Base-by-base conservation (phyloP, 30 jellyfish, hydroid and myxozoan species). In the Chrysaora quinquecirrha region DNA sequence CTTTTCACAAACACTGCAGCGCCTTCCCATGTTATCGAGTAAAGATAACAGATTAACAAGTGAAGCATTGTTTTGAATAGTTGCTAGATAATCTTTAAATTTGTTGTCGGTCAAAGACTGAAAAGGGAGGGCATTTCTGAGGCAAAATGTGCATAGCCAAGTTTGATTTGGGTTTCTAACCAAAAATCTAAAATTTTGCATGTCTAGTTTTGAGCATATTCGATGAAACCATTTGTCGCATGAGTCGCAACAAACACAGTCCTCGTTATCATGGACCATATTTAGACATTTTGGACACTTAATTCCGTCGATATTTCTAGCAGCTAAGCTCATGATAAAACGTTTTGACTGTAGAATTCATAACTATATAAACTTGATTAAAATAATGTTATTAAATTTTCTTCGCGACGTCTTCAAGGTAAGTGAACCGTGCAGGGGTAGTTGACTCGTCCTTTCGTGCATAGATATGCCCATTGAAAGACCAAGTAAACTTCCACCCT, bases 81-180 rank as follows among this genome's bases (percentile, higher is more conserved):
- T 38, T 38, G 54, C 54, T 14, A 38, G 54, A 38, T 38, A 38
- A 38, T 38, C 54, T 38, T 38, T 38, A 6, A 38, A 38, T 38
- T 38, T 38, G 54, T 38, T 38, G 54, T 38, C 54, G 54, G 54
- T 38, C 54, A 38, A 38, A 38, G 54, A 38, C 54, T 38, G 54
- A 38, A 38, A 38, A 14, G 54, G 54, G 14, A 14, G 54, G 6
- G 54, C 54, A 38, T 14, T 3, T 6, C 54, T 14, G 14, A 38
- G 54, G n/a, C n/a, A n/a, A n/a, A n/a, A n/a, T n/a, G n/a, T n/a
- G n/a, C n/a, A n/a, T n/a, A n/a, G n/a, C n/a, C n/a, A n/a, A n/a
- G n/a, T n/a, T 38, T 38, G 6, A 14, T 3, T 38, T 38, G 54
- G 54, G 14, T 38, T 38, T 38, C 54, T 38, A 38, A 38, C 54